phyloP scores from a whole-genome alignment of 2,797 vertebrate species.

The Tinamus major region DNA sequence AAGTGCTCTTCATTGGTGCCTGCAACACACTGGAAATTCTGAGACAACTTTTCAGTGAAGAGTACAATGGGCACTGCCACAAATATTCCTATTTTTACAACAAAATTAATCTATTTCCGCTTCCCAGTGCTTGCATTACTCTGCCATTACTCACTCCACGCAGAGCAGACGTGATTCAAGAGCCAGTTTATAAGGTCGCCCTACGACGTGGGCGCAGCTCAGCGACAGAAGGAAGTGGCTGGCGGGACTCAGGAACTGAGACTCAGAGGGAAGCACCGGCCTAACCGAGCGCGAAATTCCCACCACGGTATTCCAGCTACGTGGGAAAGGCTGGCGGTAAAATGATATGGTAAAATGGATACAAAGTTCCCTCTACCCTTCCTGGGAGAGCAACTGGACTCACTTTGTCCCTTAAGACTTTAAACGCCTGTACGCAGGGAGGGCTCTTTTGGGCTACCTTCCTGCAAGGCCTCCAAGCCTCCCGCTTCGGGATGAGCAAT shows the following conservation, averaged over 20 bases:
- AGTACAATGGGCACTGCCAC: background rate
- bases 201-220: background rate
- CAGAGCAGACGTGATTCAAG: background rate
- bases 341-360: too few species aligned
- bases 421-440: too few species aligned
- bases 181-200: background rate
- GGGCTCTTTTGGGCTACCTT: accelerated
- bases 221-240: background rate
- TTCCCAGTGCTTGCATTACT: background rate
- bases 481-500: accelerated
- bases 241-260: background rate
- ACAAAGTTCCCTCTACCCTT: background rate
- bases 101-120: background rate
- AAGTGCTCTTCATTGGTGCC: background rate
- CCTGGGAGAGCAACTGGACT: background rate
- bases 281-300: background rate
- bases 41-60: background rate
- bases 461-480: background rate
- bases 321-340: background rate
- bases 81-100: background rate
- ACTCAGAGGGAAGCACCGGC: background rate
- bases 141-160: background rate
- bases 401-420: background rate
- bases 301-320: background rate
- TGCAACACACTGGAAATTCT: background rate